Evolutionary conservation across 2,113 vertebrate genomes (phyloP).

Genomic region (Albula goreensis): DNA sequence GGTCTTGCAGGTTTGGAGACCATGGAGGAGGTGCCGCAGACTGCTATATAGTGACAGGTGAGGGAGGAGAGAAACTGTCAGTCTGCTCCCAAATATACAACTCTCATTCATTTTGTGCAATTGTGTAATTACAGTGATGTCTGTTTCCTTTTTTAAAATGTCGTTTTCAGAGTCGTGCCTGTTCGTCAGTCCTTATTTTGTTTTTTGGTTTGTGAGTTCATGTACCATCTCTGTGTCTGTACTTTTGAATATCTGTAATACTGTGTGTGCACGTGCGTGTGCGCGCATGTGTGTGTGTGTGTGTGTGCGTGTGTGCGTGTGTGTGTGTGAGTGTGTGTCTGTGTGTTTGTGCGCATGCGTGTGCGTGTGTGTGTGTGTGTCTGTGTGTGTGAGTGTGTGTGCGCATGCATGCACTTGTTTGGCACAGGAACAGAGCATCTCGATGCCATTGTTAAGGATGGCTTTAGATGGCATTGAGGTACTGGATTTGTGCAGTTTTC

Average conservation of each 20-base stretch:
- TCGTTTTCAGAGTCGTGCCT: constrained; percentile 69
- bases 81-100: constrained; percentile 83
- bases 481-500: neutral
- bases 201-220: neutral
- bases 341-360: neutral
- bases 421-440: neutral
- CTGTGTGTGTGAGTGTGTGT: neutral
- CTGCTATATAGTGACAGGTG: constrained; percentile 64
- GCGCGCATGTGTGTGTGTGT: neutral
- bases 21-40: constrained; percentile 74
- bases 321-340: neutral
- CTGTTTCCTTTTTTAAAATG: constrained; percentile 82
- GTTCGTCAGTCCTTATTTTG: constrained; percentile 19
- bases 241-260: neutral
- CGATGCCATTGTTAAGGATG: neutral
- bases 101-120: constrained; percentile 95
- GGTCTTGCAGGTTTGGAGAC: constrained; percentile 53
- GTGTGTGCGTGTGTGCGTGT: neutral
- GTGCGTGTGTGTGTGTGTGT: neutral
- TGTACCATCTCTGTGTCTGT: neutral
- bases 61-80: constrained; percentile 76
- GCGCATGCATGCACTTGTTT: neutral
- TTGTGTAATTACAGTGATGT: constrained; percentile 89
- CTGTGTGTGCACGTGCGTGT: neutral
- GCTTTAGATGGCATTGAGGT: neutral